Percentiles rank a stretch among this genome's conserved stretches.
These are phyloP conservation scores for Aldabrachelys gigantea DNA, from an alignment of 2,113 vertebrate species.

Conservation along the genomic window DNA sequence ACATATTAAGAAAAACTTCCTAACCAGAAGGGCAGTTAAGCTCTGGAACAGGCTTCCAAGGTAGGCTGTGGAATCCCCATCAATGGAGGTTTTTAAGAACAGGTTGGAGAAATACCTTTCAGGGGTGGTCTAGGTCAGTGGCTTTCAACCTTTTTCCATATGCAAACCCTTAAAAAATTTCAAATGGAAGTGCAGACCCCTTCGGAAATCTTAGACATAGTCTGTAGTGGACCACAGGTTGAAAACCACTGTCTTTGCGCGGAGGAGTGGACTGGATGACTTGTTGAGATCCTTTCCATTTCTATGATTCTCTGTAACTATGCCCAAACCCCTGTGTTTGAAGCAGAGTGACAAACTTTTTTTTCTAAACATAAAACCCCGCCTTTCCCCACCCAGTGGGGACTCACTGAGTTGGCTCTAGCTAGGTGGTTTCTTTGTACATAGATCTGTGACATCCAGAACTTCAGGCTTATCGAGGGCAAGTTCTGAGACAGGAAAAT, in stretches of 20 bases:
- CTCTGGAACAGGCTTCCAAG: neutral
- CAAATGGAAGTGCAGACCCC: neutral
- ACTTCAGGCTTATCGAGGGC: neutral
- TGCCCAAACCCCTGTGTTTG: neutral
- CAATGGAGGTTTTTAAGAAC: neutral
- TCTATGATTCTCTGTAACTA: neutral
- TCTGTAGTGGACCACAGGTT: neutral
- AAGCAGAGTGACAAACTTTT: fast-evolving
- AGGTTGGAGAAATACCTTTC: neutral
- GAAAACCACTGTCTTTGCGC: no score
- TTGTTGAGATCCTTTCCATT: neutral
- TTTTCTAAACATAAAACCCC: neutral
- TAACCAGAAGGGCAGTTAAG: neutral
- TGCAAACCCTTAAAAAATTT: neutral
- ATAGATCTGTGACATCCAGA: neutral
- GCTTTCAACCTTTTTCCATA: neutral
- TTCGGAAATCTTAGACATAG: neutral
- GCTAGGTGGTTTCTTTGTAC: neutral
- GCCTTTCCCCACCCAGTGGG: fast-evolving
- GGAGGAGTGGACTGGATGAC: neutral
- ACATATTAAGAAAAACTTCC: neutral
- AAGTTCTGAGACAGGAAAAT: neutral
- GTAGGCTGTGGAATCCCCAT: neutral
- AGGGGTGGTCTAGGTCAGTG: neutral
- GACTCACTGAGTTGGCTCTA: neutral